Percentiles rank a stretch among this genome's conserved stretches.
Conservation (phyloP, 2,888 invertebrate genomes). For the Campaea margaritaria region DNA sequence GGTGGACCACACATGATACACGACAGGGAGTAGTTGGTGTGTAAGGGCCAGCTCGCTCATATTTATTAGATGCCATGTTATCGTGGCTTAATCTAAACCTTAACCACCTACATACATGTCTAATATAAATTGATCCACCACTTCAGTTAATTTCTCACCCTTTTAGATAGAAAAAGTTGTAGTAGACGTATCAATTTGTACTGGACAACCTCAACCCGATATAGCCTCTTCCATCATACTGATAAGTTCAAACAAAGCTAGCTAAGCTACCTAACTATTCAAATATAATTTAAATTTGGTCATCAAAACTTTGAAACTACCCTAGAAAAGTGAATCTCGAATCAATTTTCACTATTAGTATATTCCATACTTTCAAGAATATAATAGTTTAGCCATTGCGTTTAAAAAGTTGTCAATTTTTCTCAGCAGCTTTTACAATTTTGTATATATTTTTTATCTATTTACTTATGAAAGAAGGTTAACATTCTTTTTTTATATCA, state of each 20-base stretch:
- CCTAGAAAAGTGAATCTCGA: background rate
- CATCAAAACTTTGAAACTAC: conserved; percentile 7
- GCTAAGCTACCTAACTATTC: conserved; percentile 12
- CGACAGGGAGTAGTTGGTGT: too few species aligned
- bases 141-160: background rate
- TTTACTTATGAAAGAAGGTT: too few species aligned
- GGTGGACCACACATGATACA: too few species aligned
- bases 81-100: background rate
- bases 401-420: too few species aligned
- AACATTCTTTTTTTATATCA: too few species aligned
- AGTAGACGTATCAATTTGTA: background rate
- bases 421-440: too few species aligned
- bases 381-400: too few species aligned
- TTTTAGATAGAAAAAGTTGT: background rate
- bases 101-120: background rate
- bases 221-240: conserved; percentile 20
- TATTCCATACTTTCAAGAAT: too few species aligned
- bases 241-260: conserved; percentile 18
- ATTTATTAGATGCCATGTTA: too few species aligned
- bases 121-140: background rate
- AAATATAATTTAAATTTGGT: conserved; percentile 9
- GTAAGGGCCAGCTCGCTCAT: too few species aligned
- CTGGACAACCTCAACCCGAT: conserved; percentile 1
- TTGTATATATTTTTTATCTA: too few species aligned
- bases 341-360: background rate